Evolutionary conservation across 2,797 vertebrate species (phyloP).

Genomic region (Pagetopsis macropterus): DNA sequence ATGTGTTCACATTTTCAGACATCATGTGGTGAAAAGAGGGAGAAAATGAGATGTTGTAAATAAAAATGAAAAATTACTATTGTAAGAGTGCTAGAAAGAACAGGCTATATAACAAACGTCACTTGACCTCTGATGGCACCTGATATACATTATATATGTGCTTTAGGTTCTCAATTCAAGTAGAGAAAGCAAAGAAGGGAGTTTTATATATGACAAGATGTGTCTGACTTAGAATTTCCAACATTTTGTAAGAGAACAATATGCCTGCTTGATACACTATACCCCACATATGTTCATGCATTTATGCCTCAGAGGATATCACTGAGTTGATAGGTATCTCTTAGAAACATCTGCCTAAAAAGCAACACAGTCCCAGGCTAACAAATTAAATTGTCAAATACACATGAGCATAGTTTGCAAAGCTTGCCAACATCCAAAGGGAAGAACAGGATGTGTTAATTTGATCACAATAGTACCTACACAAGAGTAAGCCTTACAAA

Average conservation of each 20-base stretch:
- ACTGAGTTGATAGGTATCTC: constrained; percentile 63
- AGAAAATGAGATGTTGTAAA: neutral
- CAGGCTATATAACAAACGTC: neutral
- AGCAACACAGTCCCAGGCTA: constrained; percentile 51
- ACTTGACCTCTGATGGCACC: constrained; percentile 12
- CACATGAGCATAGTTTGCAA: constrained; percentile 37
- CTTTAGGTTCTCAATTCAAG: neutral
- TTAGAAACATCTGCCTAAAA: constrained; percentile 70
- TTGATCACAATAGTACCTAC: constrained; percentile 52
- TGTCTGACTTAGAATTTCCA: constrained; percentile 29
- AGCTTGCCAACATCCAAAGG: constrained; percentile 50
- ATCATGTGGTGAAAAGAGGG: neutral
- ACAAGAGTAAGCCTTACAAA: constrained; percentile 20
- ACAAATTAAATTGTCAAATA: constrained; percentile 66
- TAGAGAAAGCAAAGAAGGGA: constrained; percentile 2
- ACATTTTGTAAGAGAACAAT: constrained; percentile 23
- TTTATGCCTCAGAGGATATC: constrained; percentile 67
- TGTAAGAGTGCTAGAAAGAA: neutral
- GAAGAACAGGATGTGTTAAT: constrained; percentile 65
- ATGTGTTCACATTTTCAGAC: constrained; percentile 15
- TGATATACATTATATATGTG: neutral
- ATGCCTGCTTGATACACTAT: constrained; percentile 21
- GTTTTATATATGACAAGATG: constrained; percentile 1
- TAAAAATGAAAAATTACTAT: constrained; percentile 8
- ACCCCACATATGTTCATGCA: constrained; percentile 66